Conservation (phyloP, 2,888 invertebrate species). For the Hetaerina titia region DNA sequence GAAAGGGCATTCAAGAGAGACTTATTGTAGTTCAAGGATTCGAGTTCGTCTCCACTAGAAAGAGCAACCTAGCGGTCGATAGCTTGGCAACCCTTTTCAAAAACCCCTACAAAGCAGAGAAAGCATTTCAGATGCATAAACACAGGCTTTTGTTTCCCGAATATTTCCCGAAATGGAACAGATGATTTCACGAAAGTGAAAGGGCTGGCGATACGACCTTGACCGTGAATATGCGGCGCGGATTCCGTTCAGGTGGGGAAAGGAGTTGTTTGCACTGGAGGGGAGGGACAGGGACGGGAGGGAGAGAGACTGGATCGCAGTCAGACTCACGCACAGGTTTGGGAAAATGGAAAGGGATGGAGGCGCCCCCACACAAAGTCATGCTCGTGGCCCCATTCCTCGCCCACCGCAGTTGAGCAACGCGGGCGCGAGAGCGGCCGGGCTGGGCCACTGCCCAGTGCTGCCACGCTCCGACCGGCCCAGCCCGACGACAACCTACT, state of each 20-base stretch:
- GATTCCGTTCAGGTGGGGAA: neutral
- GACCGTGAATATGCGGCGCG: neutral
- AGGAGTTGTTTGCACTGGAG: neutral
- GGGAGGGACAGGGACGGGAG: neutral
- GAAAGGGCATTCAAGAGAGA: too few species aligned
- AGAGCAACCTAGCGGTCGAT: too few species aligned
- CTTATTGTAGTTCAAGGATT: too few species aligned
- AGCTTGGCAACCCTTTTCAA: too few species aligned
- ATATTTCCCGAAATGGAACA: neutral
- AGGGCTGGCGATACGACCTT: neutral
- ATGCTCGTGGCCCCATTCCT: conserved; percentile 20
- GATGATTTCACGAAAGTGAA: conserved; percentile 16
- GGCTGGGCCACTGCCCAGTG: neutral
- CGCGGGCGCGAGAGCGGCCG: neutral
- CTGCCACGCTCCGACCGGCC: neutral
- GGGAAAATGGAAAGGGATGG: neutral
- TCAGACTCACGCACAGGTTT: neutral
- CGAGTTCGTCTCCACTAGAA: too few species aligned
- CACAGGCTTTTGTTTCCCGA: neutral
- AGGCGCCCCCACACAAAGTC: neutral
- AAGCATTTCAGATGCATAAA: neutral
- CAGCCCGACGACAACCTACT: neutral
- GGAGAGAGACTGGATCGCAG: neutral
- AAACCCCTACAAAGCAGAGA: too few species aligned
- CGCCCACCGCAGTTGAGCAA: neutral